A percentile compares a stretch with the other conserved stretches of the same genome.
Evolutionary conservation across 2,888 invertebrate species (phyloP).

Genomic region (Meghimatium bilineatum): DNA sequence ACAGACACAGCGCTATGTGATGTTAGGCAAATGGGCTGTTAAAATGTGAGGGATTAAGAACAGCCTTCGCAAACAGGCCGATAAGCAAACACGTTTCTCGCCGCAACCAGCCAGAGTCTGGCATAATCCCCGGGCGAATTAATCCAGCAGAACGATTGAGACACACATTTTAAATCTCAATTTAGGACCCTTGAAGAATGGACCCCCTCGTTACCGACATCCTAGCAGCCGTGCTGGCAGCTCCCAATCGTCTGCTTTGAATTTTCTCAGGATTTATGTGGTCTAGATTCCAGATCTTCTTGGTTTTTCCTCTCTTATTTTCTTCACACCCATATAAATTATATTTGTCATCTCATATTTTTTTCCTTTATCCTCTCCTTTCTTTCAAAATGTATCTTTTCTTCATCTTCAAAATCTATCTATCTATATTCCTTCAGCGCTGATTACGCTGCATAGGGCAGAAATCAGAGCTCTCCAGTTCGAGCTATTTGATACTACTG

Average conservation of each 20-base stretch:
- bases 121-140: constrained; percentile 55
- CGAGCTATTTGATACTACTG: no score
- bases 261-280: constrained; percentile 15
- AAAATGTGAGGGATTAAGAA: constrained; percentile 56
- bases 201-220: constrained; percentile 2
- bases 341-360: no score
- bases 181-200: constrained; percentile 49
- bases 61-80: constrained; percentile 49
- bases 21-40: constrained; percentile 57
- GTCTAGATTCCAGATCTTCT: not conserved
- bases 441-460: no score
- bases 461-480: no score
- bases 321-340: no score
- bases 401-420: not conserved
- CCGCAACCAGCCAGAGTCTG: constrained; percentile 31
- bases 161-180: constrained; percentile 57
- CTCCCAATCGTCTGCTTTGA: constrained; percentile 11
- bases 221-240: constrained; percentile 10
- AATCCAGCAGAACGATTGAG: constrained; percentile 51
- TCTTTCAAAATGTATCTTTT: not conserved
- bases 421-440: no score
- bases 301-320: not conserved
- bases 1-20: not conserved
- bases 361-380: no score
- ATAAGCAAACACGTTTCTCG: constrained; percentile 61